Conservation (phyloP, 2,888 invertebrate genomes). For the Oligia strigilis region DNA sequence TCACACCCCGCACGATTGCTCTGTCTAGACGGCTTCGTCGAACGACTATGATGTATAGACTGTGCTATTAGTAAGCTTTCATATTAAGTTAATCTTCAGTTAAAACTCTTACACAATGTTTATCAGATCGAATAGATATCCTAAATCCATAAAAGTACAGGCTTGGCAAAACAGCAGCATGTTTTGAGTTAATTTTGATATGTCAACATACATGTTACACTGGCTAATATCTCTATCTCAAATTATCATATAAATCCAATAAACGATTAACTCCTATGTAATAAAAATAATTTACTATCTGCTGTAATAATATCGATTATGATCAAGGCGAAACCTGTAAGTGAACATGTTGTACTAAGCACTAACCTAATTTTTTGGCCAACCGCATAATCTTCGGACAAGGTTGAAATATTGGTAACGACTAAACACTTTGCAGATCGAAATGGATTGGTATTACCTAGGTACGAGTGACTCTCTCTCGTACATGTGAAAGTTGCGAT, state of each 20-base stretch:
- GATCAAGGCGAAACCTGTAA: conserved; percentile 59
- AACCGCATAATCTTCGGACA: conserved; percentile 30
- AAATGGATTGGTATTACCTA: not conserved
- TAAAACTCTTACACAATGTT: not conserved
- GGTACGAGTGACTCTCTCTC: too few relatives aligned
- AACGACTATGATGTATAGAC: too few relatives aligned
- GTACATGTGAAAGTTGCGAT: not conserved
- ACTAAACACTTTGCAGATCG: not conserved
- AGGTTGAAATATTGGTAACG: conserved; percentile 30
- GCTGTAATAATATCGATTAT: conserved; percentile 41
- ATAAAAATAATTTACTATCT: conserved; percentile 27
- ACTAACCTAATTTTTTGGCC: conserved; percentile 66
- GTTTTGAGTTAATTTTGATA: not conserved
- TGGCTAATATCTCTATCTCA: not conserved
- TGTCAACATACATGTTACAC: not conserved
- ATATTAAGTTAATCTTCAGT: not conserved
- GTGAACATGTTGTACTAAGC: conserved; percentile 57
- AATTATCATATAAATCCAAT: conserved; percentile 46
- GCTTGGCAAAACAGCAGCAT: not conserved
- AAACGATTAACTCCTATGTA: conserved; percentile 20
- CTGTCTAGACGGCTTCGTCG: too few relatives aligned
- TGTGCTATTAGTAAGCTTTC: not conserved
- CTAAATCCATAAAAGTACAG: not conserved
- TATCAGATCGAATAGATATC: not conserved
- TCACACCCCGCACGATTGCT: too few relatives aligned